These are phyloP conservation scores for Gobionotothen gibberifrons DNA, from an alignment of 2,797 vertebrate genomes.

Conservation along the genomic window DNA sequence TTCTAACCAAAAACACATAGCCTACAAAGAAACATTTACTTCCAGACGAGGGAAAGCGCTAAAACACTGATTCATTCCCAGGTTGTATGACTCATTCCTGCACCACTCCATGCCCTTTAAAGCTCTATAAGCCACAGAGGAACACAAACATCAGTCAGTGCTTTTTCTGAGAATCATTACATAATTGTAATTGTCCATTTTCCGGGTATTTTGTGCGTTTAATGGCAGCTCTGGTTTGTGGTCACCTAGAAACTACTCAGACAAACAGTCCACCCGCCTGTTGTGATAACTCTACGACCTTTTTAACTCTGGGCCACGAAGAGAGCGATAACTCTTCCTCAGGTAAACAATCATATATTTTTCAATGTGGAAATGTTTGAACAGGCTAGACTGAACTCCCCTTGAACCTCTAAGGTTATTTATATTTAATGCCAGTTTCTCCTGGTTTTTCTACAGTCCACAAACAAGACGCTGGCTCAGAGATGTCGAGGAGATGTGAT, in stretches of 20 bases:
- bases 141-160: too few species aligned
- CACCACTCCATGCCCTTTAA: too few species aligned
- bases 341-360: constrained; percentile 55
- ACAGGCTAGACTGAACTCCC: constrained; percentile 41
- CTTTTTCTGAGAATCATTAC: neutral
- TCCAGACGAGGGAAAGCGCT: too few species aligned
- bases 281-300: constrained; percentile 1
- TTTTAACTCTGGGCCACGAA: constrained; percentile 1
- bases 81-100: too few species aligned
- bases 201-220: too few species aligned
- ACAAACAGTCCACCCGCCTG: neutral
- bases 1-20: too few species aligned
- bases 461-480: constrained; percentile 55
- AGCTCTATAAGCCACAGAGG: neutral
- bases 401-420: constrained; percentile 43
- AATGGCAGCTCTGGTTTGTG: too few species aligned
- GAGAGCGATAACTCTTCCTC: constrained; percentile 29
- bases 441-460: constrained; percentile 29
- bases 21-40: too few species aligned
- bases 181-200: too few species aligned
- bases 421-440: constrained; percentile 61
- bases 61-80: too few species aligned
- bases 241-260: too few species aligned
- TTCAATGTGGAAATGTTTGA: constrained; percentile 43
- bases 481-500: constrained; percentile 50